Percentiles rank a stretch among this genome's conserved stretches.
Conservation (phyloP, 1,140 invertebrate genomes). For the Oedothorax gibbosus region DNA sequence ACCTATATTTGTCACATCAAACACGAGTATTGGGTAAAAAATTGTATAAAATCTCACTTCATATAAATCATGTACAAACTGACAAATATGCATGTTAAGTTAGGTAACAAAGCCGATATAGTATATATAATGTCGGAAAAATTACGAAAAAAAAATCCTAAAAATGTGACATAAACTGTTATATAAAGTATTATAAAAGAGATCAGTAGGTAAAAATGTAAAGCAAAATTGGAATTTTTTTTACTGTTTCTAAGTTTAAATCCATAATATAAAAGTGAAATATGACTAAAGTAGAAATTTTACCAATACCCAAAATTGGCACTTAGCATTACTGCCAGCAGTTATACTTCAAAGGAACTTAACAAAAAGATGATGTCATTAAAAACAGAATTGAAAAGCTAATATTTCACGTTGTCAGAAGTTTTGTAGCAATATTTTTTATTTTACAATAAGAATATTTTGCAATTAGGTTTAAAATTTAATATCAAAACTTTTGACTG, state of each 20-base stretch:
- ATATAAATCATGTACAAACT: constrained; percentile 58
- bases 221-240: constrained; percentile 2
- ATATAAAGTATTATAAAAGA: neutral
- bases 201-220: constrained; percentile 25
- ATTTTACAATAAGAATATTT: no score
- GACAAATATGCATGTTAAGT: constrained; percentile 35
- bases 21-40: constrained; percentile 40
- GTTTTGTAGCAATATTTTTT: no score
- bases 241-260: constrained; percentile 7
- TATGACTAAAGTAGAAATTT: constrained; percentile 13
- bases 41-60: constrained; percentile 60
- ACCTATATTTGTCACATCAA: constrained; percentile 9
- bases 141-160: no score
- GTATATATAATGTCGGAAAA: neutral
- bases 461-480: no score
- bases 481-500: constrained; percentile 1
- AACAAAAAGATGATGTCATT: neutral
- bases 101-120: constrained; percentile 31
- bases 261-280: neutral
- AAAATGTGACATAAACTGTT: no score
- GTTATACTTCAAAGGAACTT: constrained; percentile 25
- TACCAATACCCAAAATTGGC: constrained; percentile 29
- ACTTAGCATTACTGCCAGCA: constrained; percentile 43
- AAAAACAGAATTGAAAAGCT: no score
- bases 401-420: no score